Evolutionary conservation across 2,888 invertebrate species (phyloP).

Genomic region (Metalampra italica): DNA sequence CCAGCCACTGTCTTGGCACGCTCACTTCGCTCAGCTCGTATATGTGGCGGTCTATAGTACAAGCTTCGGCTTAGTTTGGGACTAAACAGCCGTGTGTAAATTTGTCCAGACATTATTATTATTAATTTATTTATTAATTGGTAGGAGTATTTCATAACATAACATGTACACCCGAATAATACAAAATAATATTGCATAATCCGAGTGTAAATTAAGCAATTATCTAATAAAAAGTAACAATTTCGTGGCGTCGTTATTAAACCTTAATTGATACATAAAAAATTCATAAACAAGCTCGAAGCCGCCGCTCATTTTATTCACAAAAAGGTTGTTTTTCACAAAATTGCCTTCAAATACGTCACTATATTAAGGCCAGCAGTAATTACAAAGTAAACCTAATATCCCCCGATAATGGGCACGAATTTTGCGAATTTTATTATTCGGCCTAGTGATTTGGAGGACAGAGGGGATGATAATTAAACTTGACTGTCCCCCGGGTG

Average conservation of each 20-base stretch:
- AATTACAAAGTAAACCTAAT: neutral
- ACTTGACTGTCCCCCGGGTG: slow-evolving; percentile 31
- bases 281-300: neutral
- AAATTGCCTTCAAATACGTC: neutral
- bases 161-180: no score
- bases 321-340: neutral
- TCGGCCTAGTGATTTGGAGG: slow-evolving; percentile 15
- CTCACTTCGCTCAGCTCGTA: no score
- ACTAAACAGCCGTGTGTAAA: no score
- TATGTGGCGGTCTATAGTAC: no score
- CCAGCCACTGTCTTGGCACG: no score
- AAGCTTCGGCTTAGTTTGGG: no score
- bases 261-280: neutral
- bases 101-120: no score
- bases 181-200: no score
- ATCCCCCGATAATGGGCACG: slow-evolving; percentile 3
- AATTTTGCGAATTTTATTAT: slow-evolving; percentile 16
- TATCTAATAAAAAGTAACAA: neutral
- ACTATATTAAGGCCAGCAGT: neutral
- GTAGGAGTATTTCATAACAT: no score
- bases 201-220: no score
- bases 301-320: neutral
- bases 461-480: slow-evolving; percentile 37
- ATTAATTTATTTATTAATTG: no score
- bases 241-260: neutral